Conservation (phyloP, 2,113 vertebrate species). For the Phalacrocorax pelagicus region DNA sequence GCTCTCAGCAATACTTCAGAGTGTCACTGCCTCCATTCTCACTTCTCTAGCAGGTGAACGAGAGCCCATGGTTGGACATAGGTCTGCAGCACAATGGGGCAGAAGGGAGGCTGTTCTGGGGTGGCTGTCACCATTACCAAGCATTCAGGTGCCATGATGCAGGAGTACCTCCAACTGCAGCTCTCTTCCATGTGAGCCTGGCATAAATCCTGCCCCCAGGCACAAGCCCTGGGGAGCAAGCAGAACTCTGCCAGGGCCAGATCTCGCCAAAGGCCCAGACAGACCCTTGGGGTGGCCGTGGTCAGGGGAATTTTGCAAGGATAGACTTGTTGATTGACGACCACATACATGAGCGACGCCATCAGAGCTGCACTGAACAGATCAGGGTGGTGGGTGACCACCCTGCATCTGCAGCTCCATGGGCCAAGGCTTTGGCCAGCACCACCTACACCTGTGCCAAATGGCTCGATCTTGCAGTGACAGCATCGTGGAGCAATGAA, state of each 20-base stretch:
- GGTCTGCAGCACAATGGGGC: not conserved
- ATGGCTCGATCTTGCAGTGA: too few relatives aligned
- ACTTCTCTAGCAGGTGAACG: not conserved
- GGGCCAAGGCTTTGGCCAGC: not conserved
- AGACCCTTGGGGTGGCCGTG: too few relatives aligned
- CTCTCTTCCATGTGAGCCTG: not conserved
- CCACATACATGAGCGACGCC: not conserved
- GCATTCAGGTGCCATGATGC: not conserved
- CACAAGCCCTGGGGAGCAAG: too few relatives aligned
- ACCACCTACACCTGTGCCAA: not conserved
- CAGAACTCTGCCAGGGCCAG: not conserved
- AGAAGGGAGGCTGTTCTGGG: not conserved
- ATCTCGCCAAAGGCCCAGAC: not conserved
- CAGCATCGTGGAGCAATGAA: accelerated
- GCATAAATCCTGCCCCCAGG: not conserved
- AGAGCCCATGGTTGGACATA: not conserved
- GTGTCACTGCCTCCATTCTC: not conserved
- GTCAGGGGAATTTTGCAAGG: not conserved
- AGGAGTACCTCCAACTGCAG: not conserved
- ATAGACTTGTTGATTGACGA: not conserved
- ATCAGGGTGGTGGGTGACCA: too few relatives aligned
- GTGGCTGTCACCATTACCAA: not conserved
- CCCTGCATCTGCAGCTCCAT: not conserved
- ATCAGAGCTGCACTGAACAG: not conserved
- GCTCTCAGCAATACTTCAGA: not conserved